Evolutionary conservation across 1,140 invertebrate species (phyloP).

Genomic region (Arctopsyche grandis): DNA sequence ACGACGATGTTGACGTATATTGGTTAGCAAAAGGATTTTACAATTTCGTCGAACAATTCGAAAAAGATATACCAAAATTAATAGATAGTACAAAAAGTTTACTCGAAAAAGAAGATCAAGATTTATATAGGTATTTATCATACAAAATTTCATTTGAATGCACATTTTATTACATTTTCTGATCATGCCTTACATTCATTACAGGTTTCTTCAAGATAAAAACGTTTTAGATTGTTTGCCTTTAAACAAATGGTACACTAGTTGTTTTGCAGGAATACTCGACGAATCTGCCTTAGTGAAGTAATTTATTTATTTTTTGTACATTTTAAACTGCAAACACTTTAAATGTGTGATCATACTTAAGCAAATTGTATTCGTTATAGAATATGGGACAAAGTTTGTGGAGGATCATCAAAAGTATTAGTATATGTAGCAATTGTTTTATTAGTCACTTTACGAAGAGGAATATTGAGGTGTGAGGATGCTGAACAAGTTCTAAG

Average conservation of each 20-base stretch:
- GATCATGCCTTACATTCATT: slow-evolving; percentile 48
- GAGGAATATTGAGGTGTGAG: slow-evolving; percentile 72
- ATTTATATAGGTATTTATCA: slow-evolving; percentile 68
- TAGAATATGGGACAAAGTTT: slow-evolving; percentile 90
- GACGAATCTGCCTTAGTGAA: slow-evolving; percentile 80
- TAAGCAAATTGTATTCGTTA: slow-evolving; percentile 27
- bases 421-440: slow-evolving; percentile 81
- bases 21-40: slow-evolving; percentile 82
- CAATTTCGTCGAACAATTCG: slow-evolving; percentile 72
- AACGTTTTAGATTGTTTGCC: slow-evolving; percentile 70
- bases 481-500: slow-evolving; percentile 70
- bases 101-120: slow-evolving; percentile 77
- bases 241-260: slow-evolving; percentile 79
- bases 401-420: slow-evolving; percentile 84
- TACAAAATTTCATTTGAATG: not conserved
- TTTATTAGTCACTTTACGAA: slow-evolving; percentile 75
- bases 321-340: not conserved
- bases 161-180: not conserved
- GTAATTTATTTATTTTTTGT: slow-evolving; percentile 63
- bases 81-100: slow-evolving; percentile 73
- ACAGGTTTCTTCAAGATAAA: slow-evolving; percentile 68
- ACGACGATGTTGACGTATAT: slow-evolving; percentile 79
- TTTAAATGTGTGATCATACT: no score
- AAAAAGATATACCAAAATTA: slow-evolving; percentile 71
- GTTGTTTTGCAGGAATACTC: slow-evolving; percentile 82